Evolutionary conservation across 1,140 invertebrate genomes (phyloP), one percentile per base, ranked within the genome.

Genomic region (Drosophila parabipectinata): DNA sequence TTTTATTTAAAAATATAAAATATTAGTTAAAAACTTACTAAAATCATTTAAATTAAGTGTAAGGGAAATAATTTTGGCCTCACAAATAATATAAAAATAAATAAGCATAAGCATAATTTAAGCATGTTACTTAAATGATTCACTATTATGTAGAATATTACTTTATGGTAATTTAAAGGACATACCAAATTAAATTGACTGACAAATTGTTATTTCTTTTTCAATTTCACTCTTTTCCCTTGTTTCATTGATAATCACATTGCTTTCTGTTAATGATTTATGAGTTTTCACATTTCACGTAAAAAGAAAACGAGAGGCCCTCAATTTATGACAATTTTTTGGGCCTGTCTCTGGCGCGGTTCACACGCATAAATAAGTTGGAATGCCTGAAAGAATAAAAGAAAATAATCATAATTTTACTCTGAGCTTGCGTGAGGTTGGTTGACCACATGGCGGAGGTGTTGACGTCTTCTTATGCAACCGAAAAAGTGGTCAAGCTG

Each of bases 361-460:
- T 85, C 81, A 87, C 82, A 85, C 82, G 78, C 81, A 87, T 75
- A 81, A 87, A 81, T 68, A 82, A 78, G 66, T 74, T 77, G 30
- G 59, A 79, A 68, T 71, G 64, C 59, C 60, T 66, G 55, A 74
- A 63, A 85, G 72, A 84, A 72, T 75, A 63, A 47, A 30, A 52
- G 71, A 56, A 53, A 12, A 37, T 37, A 37, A 30, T 68, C 47
- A 56, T 60, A 28, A 18, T 15, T 68, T 37, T 32, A 9, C 9
- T 21, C 58, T 67, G 34, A 54, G 77, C 50, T 68, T 80, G 80
- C 82, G 81, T 84, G 81, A 44, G 61, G 54, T 53, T 75, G 37
- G 48, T 56, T 56, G 50, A 47, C 47, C 60, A 53, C 10, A 57
- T 41, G 34, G 39, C 30, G 34, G 26, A 30, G 66, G 62, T 39